phyloP scores from a whole-genome alignment of 2,797 vertebrate genomes.

The Vipera latastei region DNA sequence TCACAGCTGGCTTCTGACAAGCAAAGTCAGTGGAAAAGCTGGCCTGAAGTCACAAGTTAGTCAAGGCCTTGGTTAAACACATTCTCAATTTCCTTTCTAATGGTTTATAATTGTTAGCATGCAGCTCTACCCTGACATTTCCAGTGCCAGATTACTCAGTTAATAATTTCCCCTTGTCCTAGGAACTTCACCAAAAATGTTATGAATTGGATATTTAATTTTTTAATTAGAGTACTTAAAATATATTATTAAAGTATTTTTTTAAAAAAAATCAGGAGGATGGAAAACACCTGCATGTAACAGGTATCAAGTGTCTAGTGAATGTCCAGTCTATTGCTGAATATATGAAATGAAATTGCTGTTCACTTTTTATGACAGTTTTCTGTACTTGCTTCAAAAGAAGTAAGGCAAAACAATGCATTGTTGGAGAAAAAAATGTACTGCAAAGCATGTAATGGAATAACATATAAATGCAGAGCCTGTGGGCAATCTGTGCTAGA shows the following conservation, averaged over 20 bases:
- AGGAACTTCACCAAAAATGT: not conserved
- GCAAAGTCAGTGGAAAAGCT: not conserved
- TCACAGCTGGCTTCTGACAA: not conserved
- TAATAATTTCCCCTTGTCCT: slow-evolving; percentile 5
- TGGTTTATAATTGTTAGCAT: slow-evolving; percentile 1
- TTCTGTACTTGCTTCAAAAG: not conserved
- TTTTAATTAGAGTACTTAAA: not conserved
- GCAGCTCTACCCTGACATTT: not conserved
- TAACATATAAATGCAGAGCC: slow-evolving; percentile 43
- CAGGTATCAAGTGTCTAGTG: not conserved
- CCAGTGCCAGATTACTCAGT: not conserved
- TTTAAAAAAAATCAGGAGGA: not conserved
- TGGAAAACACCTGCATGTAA: not conserved
- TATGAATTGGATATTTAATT: not conserved
- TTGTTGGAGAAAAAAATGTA: slow-evolving; percentile 20
- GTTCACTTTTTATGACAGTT: slow-evolving; percentile 16
- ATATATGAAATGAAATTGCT: slow-evolving; percentile 14
- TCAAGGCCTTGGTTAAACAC: not conserved
- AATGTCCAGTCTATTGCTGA: not conserved
- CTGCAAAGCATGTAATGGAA: slow-evolving; percentile 30
- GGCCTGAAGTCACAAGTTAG: not conserved
- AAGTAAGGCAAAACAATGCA: not conserved
- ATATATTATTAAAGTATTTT: not conserved
- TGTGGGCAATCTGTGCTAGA: slow-evolving; percentile 31
- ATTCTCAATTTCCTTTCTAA: not conserved